A percentile compares a stretch with the other conserved stretches of the same genome.
Conservation (phyloP, 2,797 vertebrate genomes). For the Danio jaintianensis region DNA sequence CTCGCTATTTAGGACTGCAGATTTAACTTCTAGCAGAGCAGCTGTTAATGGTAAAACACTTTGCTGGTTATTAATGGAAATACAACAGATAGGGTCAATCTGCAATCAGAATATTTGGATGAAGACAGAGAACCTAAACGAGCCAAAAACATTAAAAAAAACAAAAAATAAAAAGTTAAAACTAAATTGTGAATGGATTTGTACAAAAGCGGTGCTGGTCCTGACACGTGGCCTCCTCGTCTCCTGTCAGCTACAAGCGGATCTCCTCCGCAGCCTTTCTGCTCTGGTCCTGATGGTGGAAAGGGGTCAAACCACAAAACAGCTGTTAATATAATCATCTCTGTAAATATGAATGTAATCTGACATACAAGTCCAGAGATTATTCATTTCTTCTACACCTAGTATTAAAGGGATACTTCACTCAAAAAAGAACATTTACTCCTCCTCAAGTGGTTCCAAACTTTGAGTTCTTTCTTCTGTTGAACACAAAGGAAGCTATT, state of each 20-base stretch:
- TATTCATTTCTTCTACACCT: background rate
- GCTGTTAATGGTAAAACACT: constrained; percentile 1
- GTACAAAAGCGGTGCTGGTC: constrained; percentile 66
- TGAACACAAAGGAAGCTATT: too few relatives aligned
- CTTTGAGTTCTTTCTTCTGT: too few relatives aligned
- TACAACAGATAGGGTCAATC: constrained; percentile 11
- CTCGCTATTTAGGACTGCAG: background rate
- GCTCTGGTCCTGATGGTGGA: constrained; percentile 74
- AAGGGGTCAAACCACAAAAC: background rate
- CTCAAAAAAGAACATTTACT: too few relatives aligned
- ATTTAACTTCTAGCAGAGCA: background rate
- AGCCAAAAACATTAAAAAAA: constrained; percentile 10
- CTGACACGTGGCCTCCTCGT: constrained; percentile 54
- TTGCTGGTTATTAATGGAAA: constrained; percentile 32
- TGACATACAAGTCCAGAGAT: background rate
- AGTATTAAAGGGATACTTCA: too few relatives aligned
- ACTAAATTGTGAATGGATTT: constrained; percentile 42
- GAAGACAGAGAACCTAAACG: constrained; percentile 33
- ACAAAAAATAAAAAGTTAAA: constrained; percentile 18
- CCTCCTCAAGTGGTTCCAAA: too few relatives aligned
- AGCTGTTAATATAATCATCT: background rate
- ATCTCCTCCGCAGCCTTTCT: constrained; percentile 79
- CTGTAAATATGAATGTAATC: background rate
- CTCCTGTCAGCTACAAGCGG: constrained; percentile 67
- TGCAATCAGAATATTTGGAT: constrained; percentile 9